phyloP scores from a whole-genome alignment of 2,113 vertebrate species.

The Trogon surrucura region DNA sequence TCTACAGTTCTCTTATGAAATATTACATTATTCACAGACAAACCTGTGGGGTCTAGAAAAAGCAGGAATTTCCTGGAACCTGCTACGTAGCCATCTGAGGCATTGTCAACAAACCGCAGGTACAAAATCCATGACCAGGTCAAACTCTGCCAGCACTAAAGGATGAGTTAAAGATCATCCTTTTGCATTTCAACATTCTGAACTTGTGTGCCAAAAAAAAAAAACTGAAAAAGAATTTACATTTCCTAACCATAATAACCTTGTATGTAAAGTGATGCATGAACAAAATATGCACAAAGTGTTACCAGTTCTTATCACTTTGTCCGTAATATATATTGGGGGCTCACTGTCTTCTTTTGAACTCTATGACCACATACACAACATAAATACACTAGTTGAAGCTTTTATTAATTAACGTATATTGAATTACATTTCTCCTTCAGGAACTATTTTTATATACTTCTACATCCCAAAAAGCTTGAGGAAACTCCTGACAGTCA shows the following conservation, averaged over 20 bases:
- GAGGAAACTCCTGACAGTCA: neutral
- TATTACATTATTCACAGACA: neutral
- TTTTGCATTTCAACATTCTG: neutral
- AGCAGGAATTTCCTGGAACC: neutral
- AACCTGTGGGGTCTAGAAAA: conserved; percentile 2
- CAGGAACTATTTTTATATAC: neutral
- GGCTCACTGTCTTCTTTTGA: neutral
- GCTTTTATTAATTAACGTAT: neutral
- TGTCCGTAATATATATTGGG: neutral
- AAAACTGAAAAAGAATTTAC: neutral
- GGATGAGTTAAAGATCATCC: neutral
- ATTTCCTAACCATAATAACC: neutral
- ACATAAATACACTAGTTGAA: neutral
- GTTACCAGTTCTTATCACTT: neutral
- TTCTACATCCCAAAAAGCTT: neutral
- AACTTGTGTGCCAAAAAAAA: neutral
- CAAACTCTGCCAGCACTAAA: neutral
- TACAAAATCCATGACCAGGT: neutral
- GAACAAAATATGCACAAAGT: neutral
- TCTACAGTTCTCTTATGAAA: neutral
- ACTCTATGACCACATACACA: neutral
- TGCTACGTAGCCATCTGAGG: neutral
- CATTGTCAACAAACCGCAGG: neutral
- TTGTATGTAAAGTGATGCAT: neutral
- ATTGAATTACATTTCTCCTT: neutral